Base-by-base conservation (phyloP, 1,140 invertebrate genomes). In the Thaumatotibia leucotreta region DNA sequence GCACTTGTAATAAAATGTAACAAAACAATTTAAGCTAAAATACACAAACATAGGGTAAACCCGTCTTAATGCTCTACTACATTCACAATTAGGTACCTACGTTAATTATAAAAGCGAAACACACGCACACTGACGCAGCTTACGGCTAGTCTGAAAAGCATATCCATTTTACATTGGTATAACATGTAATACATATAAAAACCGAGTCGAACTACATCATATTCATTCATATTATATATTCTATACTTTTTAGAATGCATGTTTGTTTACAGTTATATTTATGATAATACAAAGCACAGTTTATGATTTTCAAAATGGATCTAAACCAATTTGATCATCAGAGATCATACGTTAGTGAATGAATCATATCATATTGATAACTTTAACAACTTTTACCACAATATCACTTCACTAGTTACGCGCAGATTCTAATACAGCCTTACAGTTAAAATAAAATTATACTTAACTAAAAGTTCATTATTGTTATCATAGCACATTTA, bases 391-490 rank as follows among this genome's bases (percentile, higher is more conserved):
- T 50, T 50, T 11, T 14, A 14, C 35, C 35, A 39, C 35, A 17
- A 39, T 45, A 45, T 14, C 17, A n/a, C n/a, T n/a, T n/a, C n/a
- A 45, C 39, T 45, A 45, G 39, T 45, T 45, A 29, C 14, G n/a
- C 24, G 6, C 52, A 58, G 52, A 58, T 58, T 58, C 52, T 27
- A 27, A 24, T 73, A 77, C 73, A 82, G 72, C 71, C 69, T 76
- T 79, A 63, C 65, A 77, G 71, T 75, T 65, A 77, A 79, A 75
- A n/a, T n/a, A n/a, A 76, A 77, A 74, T 72, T 77, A 52, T 65
- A 69, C 65, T 71, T 65, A 68, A 63, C 65, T n/a, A 69, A 66
- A 68, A 66, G 62, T 45, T 54, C 39, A 20, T 45, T 20, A 20
- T 45, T 24, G 22, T 31, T 50, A 54, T 22, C 20, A 63, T 20